phyloP scores from a whole-genome alignment of 2,113 vertebrate species.

The Eulemur macaco region DNA sequence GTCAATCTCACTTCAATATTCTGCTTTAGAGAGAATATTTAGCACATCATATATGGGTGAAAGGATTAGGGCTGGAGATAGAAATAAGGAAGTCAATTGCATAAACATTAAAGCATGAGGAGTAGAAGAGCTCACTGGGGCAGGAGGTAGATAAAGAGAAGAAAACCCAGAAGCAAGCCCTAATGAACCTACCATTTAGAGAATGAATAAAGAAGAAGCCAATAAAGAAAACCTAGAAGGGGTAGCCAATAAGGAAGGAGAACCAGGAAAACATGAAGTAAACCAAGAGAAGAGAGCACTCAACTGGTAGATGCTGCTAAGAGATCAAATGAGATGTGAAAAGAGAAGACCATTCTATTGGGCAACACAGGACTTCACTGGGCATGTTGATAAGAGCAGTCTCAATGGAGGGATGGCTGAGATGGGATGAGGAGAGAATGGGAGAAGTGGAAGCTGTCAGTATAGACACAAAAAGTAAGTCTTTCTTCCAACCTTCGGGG shows the following conservation, averaged over 20 bases:
- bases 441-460: background rate
- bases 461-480: background rate
- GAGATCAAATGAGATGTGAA: background rate
- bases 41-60: background rate
- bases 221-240: background rate
- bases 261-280: background rate
- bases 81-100: background rate
- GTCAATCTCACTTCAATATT: background rate
- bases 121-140: background rate
- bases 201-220: background rate
- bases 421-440: background rate
- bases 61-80: background rate
- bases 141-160: background rate
- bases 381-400: background rate
- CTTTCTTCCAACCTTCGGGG: constrained; percentile 19
- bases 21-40: background rate
- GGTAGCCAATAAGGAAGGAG: background rate
- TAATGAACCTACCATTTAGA: background rate
- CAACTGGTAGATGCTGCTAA: background rate
- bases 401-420: background rate
- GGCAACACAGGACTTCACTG: background rate
- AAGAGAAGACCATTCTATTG: background rate
- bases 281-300: background rate
- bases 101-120: background rate
- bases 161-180: background rate